These are phyloP conservation scores for Pachyuromys duprasi DNA, from an alignment of 2,797 vertebrate genomes.

Conservation along the genomic window DNA sequence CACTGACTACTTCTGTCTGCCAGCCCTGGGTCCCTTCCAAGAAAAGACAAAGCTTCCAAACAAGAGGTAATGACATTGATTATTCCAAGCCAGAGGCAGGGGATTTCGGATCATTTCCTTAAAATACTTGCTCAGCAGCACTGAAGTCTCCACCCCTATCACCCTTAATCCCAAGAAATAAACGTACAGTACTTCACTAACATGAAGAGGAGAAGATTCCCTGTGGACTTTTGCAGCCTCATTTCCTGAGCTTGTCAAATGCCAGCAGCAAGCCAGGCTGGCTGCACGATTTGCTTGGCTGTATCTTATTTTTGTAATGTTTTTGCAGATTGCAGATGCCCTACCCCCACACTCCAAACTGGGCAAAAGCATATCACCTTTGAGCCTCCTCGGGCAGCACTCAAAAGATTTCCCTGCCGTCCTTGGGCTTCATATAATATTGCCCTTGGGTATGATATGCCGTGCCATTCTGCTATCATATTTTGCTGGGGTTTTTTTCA, in stretches of 20 bases:
- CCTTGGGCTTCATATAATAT: not conserved
- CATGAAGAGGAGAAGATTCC: slow-evolving; percentile 53
- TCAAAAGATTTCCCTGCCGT: slow-evolving; percentile 56
- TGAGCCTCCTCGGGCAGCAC: slow-evolving; percentile 27
- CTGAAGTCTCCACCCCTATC: not conserved
- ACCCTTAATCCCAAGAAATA: slow-evolving; percentile 39
- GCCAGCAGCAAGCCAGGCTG: slow-evolving; percentile 61
- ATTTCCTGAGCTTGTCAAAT: slow-evolving; percentile 66
- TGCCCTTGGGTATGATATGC: not conserved
- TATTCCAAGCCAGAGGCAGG: slow-evolving; percentile 54
- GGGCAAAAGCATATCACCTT: slow-evolving; percentile 57
- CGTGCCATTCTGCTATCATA: slow-evolving; percentile 38
- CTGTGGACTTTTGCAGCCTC: slow-evolving; percentile 70
- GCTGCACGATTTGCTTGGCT: slow-evolving; percentile 30
- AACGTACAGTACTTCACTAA: slow-evolving; percentile 26
- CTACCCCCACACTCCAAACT: not conserved
- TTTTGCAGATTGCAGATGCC: slow-evolving; percentile 60
- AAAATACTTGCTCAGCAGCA: slow-evolving; percentile 66
- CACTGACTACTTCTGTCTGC: not conserved
- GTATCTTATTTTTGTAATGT: slow-evolving; percentile 57
- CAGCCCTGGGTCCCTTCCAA: slow-evolving; percentile 62
- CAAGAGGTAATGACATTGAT: slow-evolving; percentile 64
- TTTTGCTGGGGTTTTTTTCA: slow-evolving; percentile 36
- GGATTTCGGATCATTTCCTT: slow-evolving; percentile 53
- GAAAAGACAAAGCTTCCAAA: slow-evolving; percentile 72